These are phyloP conservation scores for Avahi laniger DNA, from an alignment of 2,797 vertebrate genomes.

Conservation along the genomic window DNA sequence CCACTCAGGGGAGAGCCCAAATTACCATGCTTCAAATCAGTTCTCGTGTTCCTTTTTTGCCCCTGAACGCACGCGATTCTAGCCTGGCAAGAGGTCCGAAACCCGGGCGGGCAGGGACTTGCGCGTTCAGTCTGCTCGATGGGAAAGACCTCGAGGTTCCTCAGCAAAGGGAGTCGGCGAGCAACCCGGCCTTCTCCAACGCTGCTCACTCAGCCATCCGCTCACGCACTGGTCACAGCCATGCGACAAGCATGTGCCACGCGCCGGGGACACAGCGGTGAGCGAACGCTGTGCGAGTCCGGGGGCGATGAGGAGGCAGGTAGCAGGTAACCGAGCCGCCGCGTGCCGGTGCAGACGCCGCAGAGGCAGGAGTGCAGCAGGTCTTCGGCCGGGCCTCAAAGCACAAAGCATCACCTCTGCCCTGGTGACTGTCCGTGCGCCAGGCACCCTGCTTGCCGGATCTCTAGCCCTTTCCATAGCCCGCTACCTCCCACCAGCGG, in stretches of 20 bases:
- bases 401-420: neutral
- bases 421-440: neutral
- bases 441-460: neutral
- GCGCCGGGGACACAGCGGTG: neutral
- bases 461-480: neutral
- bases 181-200: neutral
- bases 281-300: neutral
- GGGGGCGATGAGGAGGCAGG: neutral
- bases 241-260: neutral
- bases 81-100: neutral
- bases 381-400: neutral
- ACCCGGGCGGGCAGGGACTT: accelerated
- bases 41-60: neutral
- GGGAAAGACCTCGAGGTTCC: neutral
- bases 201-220: neutral
- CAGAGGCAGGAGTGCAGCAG: accelerated
- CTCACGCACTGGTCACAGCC: neutral
- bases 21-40: neutral
- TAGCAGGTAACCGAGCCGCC: no score
- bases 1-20: neutral
- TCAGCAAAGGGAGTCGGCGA: neutral
- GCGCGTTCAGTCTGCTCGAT: neutral
- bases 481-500: accelerated
- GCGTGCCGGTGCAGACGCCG: accelerated
- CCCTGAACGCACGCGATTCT: neutral